phyloP scores from a whole-genome alignment of 2,888 invertebrate species.

The Seira musarum region DNA sequence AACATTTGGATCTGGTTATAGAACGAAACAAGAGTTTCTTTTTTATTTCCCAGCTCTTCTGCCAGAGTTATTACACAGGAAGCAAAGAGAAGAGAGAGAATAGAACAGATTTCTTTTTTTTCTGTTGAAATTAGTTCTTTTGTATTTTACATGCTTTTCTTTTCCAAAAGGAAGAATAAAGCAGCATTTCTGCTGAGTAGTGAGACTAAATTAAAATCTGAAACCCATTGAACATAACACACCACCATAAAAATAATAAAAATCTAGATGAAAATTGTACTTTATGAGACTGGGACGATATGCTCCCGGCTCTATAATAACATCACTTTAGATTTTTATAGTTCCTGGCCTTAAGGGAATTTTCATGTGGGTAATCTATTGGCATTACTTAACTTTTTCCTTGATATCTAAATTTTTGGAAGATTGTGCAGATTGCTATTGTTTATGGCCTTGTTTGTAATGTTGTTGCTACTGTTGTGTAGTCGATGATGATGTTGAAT shows the following conservation, averaged over 20 bases:
- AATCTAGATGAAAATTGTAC: background rate
- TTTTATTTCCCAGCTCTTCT: background rate
- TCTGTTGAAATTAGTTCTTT: conserved; percentile 24
- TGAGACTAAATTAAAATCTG: conserved; percentile 12
- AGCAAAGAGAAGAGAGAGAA: conserved; percentile 1
- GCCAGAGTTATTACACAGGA: background rate
- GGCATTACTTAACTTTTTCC: too few species aligned
- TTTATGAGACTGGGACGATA: background rate
- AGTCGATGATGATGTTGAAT: background rate
- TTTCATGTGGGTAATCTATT: too few species aligned
- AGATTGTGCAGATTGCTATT: too few species aligned
- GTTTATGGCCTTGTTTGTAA: too few species aligned
- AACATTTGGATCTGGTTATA: background rate
- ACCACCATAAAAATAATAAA: conserved; percentile 14
- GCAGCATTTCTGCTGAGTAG: background rate
- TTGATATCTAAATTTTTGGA: too few species aligned
- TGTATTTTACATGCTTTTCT: conserved; percentile 8
- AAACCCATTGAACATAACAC: conserved; percentile 15
- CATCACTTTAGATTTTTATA: conserved; percentile 19
- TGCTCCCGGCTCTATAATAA: background rate
- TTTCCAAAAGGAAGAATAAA: background rate
- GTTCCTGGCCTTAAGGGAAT: background rate
- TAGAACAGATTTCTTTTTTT: conserved; percentile 9
- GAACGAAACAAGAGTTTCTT: conserved; percentile 8
- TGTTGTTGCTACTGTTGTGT: too few species aligned